These are phyloP conservation scores for Diplodus puntazzo DNA, from an alignment of 2,797 vertebrate species.

Conservation along the genomic window DNA sequence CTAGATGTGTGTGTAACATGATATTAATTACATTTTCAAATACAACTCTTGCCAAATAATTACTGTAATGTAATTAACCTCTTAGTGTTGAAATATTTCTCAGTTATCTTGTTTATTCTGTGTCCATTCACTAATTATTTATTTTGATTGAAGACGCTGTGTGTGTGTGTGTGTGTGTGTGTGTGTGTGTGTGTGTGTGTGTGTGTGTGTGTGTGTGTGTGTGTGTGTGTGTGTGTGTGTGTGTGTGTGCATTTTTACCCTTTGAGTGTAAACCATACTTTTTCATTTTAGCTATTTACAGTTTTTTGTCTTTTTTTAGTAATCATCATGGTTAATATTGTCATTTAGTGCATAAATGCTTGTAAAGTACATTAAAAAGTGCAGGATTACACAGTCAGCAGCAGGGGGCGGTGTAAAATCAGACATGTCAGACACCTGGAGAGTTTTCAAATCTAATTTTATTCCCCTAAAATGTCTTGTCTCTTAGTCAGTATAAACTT, in stretches of 20 bases:
- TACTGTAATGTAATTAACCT: not conserved
- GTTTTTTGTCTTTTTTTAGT: not conserved
- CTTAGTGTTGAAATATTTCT: not conserved
- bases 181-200: not conserved
- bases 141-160: not conserved
- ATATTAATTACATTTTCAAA: not conserved
- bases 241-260: not conserved
- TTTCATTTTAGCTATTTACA: slow-evolving; percentile 24
- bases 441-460: slow-evolving; percentile 74
- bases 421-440: slow-evolving; percentile 69
- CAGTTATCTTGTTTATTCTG: not conserved
- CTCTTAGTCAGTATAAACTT: slow-evolving; percentile 64
- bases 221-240: slow-evolving; percentile 3
- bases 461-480: slow-evolving; percentile 69
- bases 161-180: slow-evolving; percentile 3
- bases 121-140: not conserved
- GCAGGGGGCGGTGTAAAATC: slow-evolving; percentile 72
- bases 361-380: slow-evolving; percentile 11
- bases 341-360: slow-evolving; percentile 18
- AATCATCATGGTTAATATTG: slow-evolving; percentile 3
- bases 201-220: slow-evolving; percentile 11
- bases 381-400: slow-evolving; percentile 55
- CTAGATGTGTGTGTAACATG: not conserved
- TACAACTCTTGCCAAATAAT: not conserved
- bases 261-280: not conserved